Evolutionary conservation across 1,140 invertebrate genomes (phyloP).

Genomic region (Rhopalosiphum maidis): DNA sequence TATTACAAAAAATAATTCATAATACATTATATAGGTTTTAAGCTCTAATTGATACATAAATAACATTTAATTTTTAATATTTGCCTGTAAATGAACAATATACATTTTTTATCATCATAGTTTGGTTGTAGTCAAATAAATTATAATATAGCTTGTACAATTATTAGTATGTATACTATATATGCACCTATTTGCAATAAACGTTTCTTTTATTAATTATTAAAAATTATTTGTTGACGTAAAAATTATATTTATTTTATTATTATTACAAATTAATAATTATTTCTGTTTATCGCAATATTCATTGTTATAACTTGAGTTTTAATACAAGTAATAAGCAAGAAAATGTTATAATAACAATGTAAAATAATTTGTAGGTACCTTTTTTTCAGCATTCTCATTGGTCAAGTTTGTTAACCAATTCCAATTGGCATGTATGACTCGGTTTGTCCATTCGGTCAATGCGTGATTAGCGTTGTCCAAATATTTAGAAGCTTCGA

Average conservation of each 20-base stretch:
- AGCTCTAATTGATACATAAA: too few relatives aligned
- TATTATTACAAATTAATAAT: too few relatives aligned
- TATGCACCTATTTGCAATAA: too few relatives aligned
- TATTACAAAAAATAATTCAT: too few relatives aligned
- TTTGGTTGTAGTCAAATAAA: background rate
- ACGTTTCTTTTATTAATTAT: too few relatives aligned
- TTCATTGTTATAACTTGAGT: background rate
- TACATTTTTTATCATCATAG: background rate
- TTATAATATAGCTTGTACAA: too few relatives aligned
- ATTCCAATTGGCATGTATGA: conserved; percentile 70
- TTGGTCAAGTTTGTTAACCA: conserved; percentile 79
- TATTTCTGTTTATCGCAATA: background rate
- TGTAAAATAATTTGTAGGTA: conserved; percentile 60
- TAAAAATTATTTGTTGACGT: background rate
- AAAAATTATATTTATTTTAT: background rate
- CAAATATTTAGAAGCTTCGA: conserved; percentile 69
- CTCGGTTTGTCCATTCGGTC: conserved; percentile 67
- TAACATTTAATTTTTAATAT: too few relatives aligned
- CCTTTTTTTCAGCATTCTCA: conserved; percentile 70
- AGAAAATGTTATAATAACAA: background rate
- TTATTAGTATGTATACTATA: too few relatives aligned
- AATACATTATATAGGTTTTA: too few relatives aligned
- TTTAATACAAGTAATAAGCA: background rate
- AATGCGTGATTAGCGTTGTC: conserved; percentile 68
- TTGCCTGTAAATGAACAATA: too few relatives aligned